These are phyloP conservation scores for Holothuria leucospilota DNA, from an alignment of 53 echinoderm and acorn worm genomes.

Conservation along the genomic window DNA sequence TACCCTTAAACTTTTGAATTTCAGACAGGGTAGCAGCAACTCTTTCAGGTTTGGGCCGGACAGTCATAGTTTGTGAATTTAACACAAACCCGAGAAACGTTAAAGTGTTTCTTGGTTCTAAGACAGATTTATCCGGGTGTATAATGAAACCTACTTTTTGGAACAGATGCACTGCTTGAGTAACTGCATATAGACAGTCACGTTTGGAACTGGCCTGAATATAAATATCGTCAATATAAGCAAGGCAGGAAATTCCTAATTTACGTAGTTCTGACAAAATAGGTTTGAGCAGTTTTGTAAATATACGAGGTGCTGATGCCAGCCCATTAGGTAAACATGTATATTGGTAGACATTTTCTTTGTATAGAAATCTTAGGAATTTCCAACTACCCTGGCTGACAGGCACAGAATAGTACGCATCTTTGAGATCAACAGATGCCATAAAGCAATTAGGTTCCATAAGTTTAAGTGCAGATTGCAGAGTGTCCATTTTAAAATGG, in stretches of 20 bases:
- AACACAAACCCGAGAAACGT: not conserved
- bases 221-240: no score
- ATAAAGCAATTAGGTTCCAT: not conserved
- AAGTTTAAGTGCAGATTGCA: not conserved
- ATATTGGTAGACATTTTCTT: no score
- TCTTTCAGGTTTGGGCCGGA: not conserved
- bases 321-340: no score
- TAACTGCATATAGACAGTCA: conserved; percentile 9
- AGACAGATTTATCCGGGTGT: no score
- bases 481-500: no score
- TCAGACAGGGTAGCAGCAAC: not conserved
- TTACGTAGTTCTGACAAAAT: conserved; percentile 18
- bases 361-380: not conserved
- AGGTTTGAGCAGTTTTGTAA: no score
- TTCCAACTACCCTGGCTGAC: not conserved
- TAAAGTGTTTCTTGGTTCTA: not conserved
- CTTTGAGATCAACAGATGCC: no score
- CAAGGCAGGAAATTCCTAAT: not conserved
- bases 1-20: not conserved
- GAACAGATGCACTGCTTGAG: not conserved
- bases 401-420: no score
- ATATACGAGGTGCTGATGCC: no score
- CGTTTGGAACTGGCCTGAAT: not conserved
- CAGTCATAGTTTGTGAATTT: not conserved
- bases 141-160: no score